Evolutionary conservation across 1,140 invertebrate genomes (phyloP).

Genomic region (Carposina sasakii): DNA sequence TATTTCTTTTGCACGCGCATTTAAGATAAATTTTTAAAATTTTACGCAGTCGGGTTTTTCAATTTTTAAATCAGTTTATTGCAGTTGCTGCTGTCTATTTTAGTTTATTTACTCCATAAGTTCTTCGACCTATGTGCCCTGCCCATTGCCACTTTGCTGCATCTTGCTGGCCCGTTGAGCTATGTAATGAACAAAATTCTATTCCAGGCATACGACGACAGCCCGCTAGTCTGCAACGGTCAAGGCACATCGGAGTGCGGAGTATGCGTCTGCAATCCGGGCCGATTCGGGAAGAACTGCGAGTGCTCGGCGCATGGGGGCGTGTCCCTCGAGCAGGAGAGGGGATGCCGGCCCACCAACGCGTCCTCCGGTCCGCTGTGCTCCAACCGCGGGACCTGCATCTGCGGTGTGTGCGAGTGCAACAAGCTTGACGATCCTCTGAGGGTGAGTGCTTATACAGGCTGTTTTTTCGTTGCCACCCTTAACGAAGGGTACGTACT

Average conservation of each 20-base stretch:
- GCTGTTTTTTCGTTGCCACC: too few relatives aligned
- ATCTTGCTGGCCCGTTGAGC: too few relatives aligned
- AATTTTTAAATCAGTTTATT: too few relatives aligned
- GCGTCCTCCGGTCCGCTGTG: slow-evolving; percentile 80
- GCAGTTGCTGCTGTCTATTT: too few relatives aligned
- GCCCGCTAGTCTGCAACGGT: slow-evolving; percentile 75
- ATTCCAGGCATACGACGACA: slow-evolving; percentile 50
- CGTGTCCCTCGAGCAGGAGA: slow-evolving; percentile 65
- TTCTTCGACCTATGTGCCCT: too few relatives aligned
- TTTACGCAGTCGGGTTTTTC: too few relatives aligned
- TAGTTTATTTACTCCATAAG: too few relatives aligned
- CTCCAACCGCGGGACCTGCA: slow-evolving; percentile 84
- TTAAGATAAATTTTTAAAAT: too few relatives aligned
- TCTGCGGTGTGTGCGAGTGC: slow-evolving; percentile 88
- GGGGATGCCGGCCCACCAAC: slow-evolving; percentile 83
- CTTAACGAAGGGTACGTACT: too few relatives aligned
- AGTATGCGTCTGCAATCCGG: slow-evolving; percentile 87
- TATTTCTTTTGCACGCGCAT: too few relatives aligned
- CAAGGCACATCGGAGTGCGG: slow-evolving; percentile 87
- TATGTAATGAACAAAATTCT: too few relatives aligned
- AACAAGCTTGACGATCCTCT: slow-evolving; percentile 60
- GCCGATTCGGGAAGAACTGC: slow-evolving; percentile 87
- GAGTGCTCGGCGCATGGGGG: slow-evolving; percentile 82
- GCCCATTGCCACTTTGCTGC: too few relatives aligned
- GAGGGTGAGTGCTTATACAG: slow-evolving; percentile 35